Base-by-base conservation (phyloP, 2,888 invertebrate genomes). In the Nephrotoma guestfalica region DNA sequence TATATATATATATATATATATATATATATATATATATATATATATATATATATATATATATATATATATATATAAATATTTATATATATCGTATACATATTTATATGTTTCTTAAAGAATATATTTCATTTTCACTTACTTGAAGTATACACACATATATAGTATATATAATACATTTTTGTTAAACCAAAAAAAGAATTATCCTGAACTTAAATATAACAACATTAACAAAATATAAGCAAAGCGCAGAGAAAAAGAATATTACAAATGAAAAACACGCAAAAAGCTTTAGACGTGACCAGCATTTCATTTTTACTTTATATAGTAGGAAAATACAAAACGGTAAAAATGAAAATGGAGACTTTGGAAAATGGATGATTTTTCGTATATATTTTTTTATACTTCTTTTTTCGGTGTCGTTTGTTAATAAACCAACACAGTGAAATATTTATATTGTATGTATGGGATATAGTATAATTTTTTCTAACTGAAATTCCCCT, bases 261-360 rank as follows among this genome's bases (percentile, higher is more conserved):
- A 86, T 86, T 86, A 41, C 42, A 57, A 86, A 86, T 86, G 86
- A 43, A 40, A 40, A 43, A 43, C 86, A 86, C 86, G 86, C 86
- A 86, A 45, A 86, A 57, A 85, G 85, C 51, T 51, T 57, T 43
- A 41, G 41, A 86, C 86, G 86, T 86, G 86, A 86, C 86, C 86
- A 86, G 86, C 86, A 86, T 86, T 86, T 57, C 15, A 41, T 84
- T 84, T 42, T n/a, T n/a, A 42, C 42, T 84, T 15, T 71, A 47
- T 13, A 30, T 71, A 84, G 42, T 84, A 41, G 83, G n/a, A 83
- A 83, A 15, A 57, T 71, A 71, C 71, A 71, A 71, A 71, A 71
- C 71, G 71, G 71, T 71, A 30, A 9, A 71, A 71, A 71, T 18
- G 71, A 71, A 71, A 71, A 71, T 71, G 71, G 71, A 71, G 71